Conservation (phyloP, 2,888 invertebrate genomes). For the Hetaerina titia region DNA sequence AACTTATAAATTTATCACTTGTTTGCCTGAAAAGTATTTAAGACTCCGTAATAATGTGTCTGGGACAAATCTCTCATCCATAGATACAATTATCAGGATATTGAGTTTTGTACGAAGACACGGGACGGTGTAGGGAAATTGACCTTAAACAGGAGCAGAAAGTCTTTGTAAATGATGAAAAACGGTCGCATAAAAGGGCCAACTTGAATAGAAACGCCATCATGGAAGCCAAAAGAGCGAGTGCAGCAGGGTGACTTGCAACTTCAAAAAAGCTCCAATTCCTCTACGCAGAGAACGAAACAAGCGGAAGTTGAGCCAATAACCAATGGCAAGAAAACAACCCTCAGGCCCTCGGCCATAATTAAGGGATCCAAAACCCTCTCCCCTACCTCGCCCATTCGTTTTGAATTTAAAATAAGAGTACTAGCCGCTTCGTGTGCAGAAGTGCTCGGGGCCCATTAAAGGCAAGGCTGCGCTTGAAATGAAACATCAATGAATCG, state of each 20-base stretch:
- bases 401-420: not conserved
- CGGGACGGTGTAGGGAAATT: too few species aligned
- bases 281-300: not conserved
- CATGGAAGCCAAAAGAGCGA: not conserved
- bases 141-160: too few species aligned
- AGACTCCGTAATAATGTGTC: too few species aligned
- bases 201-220: not conserved
- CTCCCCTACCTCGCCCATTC: not conserved
- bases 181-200: not conserved
- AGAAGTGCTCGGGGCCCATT: not conserved
- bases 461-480: not conserved
- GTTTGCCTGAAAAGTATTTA: too few species aligned
- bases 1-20: too few species aligned
- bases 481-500: not conserved
- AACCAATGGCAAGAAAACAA: not conserved
- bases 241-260: not conserved
- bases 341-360: not conserved
- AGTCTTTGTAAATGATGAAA: not conserved
- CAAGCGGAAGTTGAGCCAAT: not conserved
- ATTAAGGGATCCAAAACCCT: not conserved
- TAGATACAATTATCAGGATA: too few species aligned
- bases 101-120: too few species aligned
- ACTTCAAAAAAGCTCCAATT: not conserved
- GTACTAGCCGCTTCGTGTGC: not conserved
- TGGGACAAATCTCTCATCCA: too few species aligned